Base-by-base conservation (phyloP, 1,140 invertebrate species). In the Scaptomyza montana region DNA sequence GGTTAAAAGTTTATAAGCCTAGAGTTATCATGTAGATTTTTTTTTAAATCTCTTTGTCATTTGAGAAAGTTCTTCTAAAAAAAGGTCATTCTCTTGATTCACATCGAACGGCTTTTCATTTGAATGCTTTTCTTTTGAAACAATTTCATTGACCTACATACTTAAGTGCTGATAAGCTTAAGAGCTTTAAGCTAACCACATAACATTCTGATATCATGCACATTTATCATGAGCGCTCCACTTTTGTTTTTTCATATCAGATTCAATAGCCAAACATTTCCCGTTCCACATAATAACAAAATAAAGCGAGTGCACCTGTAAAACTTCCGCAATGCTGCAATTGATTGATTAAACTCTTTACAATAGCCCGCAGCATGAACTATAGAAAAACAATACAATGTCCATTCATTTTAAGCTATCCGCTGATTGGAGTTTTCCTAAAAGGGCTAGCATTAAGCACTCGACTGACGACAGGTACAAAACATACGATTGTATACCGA, bases 361-460 rank as follows among this genome's bases (percentile, higher is more conserved):
- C 82, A 77, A 84, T 77, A 70, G 71, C 71, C 49, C 49, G 55
- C 46, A 30, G 61, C 57, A 36, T 5, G 1, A 56, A 53, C 55
- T 62, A 62, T 36, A 36, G 65, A 59, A 73, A 66, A 63, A 28
- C 69, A 86, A 75, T 76, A 66, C 70, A 77, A 80, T 69, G 71
- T 74, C 60, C 74, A 79, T 82, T 71, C 69, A 89, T 77, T 74
- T 77, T 63, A 30, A 63, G 53, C 65, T 73, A 67, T 74, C 67
- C 76, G 78, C 76, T 74, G 70, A 84, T 66, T 84, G 82, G 73
- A 74, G 75, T 84, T 89, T 77, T 74, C 65, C 74, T 36, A 36
- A 78, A 86, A 86, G 81, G 81, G 82, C 69, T 7, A 45, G 46
- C 55, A 59, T 68, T 50, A 43, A 66, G 1, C 49, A 65, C 53